Conservation (phyloP, 2,113 vertebrate genomes). For the Rhinopomastus cyanomelas region DNA sequence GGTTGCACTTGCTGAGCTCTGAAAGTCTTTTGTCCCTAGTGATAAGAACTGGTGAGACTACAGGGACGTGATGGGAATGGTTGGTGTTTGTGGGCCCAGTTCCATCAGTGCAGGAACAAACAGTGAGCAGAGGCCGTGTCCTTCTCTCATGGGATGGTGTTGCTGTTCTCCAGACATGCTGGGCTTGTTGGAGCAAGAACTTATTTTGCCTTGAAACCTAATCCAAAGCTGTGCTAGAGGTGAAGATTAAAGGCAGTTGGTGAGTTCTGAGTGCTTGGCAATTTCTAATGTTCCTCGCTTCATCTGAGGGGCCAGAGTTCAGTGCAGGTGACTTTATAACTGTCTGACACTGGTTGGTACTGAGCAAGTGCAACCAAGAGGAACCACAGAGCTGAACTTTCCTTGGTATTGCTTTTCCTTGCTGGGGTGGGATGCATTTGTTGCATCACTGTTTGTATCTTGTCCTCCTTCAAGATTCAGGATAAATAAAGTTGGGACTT, state of each 20-base stretch:
- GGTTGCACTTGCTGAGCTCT: background rate
- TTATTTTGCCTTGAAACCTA: background rate
- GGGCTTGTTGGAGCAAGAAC: background rate
- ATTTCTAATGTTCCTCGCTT: background rate
- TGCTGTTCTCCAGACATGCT: accelerated
- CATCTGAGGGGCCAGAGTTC: background rate
- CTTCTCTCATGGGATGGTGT: background rate
- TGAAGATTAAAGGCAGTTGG: background rate
- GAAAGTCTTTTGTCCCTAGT: too few relatives aligned
- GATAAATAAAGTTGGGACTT: background rate
- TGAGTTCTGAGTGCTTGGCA: background rate
- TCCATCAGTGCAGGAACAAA: too few relatives aligned
- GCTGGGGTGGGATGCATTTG: background rate
- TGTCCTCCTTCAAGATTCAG: background rate
- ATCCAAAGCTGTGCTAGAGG: background rate
- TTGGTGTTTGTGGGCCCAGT: too few relatives aligned
- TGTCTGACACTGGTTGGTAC: background rate
- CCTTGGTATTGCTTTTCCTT: background rate
- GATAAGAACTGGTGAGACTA: too few relatives aligned
- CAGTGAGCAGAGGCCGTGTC: too few relatives aligned
- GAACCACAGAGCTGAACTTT: background rate
- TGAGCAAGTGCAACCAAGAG: background rate
- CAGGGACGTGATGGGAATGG: too few relatives aligned
- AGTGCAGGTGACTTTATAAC: background rate
- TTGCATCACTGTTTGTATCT: background rate